Evolutionary conservation across 2,888 invertebrate species (phyloP).

Genomic region (Tubulanus polymorphus): DNA sequence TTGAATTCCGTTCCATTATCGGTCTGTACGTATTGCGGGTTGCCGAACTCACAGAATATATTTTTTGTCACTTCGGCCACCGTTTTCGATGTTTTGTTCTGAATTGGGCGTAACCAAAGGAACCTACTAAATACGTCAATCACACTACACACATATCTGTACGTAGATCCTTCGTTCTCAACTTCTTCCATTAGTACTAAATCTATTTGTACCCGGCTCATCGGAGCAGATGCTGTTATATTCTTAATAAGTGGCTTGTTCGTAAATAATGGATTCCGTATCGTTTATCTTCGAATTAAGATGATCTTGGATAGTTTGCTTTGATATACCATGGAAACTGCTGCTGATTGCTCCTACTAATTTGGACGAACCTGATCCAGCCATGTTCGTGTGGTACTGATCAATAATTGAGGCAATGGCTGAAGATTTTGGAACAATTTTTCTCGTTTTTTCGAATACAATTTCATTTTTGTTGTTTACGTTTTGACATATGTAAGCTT

Average conservation of each 20-base stretch:
- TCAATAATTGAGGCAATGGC: neutral
- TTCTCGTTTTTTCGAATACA: neutral
- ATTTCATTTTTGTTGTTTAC: no score
- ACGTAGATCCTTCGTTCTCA: neutral
- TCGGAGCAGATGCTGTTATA: neutral
- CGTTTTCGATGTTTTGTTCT: neutral
- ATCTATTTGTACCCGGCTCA: neutral
- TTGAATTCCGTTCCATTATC: neutral
- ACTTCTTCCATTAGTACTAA: neutral
- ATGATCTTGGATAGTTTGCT: neutral
- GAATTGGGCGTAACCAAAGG: slow-evolving; percentile 2
- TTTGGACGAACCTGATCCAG: neutral
- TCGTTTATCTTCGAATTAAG: neutral
- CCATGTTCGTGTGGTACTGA: neutral
- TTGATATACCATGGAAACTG: neutral
- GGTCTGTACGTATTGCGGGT: neutral
- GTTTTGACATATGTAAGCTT: no score
- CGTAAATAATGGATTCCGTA: neutral
- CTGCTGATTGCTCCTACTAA: neutral
- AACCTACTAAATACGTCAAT: slow-evolving; percentile 5
- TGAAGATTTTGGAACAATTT: neutral
- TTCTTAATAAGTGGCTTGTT: slow-evolving; percentile 1
- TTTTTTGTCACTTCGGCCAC: neutral
- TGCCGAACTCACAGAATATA: neutral
- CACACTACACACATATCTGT: neutral